phyloP scores from a whole-genome alignment of 1,140 invertebrate species.

The Planococcus citri region DNA sequence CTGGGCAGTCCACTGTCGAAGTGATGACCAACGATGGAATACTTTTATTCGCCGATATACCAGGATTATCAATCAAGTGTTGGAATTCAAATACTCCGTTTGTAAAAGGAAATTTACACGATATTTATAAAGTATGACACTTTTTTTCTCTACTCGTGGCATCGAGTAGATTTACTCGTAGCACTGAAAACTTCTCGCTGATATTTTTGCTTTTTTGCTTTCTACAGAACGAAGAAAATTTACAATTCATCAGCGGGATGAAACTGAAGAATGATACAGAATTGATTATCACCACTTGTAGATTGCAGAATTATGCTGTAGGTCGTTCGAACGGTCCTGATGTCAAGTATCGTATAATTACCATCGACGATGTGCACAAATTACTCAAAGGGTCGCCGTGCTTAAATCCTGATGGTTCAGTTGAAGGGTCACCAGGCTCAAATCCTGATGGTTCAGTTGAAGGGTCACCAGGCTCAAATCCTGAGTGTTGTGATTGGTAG shows the following conservation, averaged over 20 bases:
- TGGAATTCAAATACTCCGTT: slow-evolving; percentile 31
- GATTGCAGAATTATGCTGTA: slow-evolving; percentile 26
- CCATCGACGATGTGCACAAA: not conserved
- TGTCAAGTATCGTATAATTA: not conserved
- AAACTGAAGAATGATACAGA: slow-evolving; percentile 25
- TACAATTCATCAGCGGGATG: slow-evolving; percentile 29
- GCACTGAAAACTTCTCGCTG: not conserved
- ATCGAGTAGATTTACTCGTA: no score
- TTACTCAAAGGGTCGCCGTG: not conserved
- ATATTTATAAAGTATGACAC: slow-evolving; percentile 26
- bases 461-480: no score
- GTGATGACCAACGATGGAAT: slow-evolving; percentile 31
- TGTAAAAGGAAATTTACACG: slow-evolving; percentile 22
- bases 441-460: no score
- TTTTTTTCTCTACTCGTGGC: no score
- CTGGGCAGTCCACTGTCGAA: slow-evolving; percentile 31
- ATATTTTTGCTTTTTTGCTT: not conserved
- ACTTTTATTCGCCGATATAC: slow-evolving; percentile 31
- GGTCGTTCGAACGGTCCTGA: not conserved
- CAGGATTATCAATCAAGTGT: slow-evolving; percentile 33
- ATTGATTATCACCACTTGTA: slow-evolving; percentile 24
- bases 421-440: no score
- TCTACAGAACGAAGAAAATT: slow-evolving; percentile 26
- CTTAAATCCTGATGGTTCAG: no score
- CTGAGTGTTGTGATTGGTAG: no score